Evolutionary conservation across 2,888 invertebrate genomes (phyloP), one percentile per base, ranked within the genome.

Genomic region (Hirudinaria manillensis): DNA sequence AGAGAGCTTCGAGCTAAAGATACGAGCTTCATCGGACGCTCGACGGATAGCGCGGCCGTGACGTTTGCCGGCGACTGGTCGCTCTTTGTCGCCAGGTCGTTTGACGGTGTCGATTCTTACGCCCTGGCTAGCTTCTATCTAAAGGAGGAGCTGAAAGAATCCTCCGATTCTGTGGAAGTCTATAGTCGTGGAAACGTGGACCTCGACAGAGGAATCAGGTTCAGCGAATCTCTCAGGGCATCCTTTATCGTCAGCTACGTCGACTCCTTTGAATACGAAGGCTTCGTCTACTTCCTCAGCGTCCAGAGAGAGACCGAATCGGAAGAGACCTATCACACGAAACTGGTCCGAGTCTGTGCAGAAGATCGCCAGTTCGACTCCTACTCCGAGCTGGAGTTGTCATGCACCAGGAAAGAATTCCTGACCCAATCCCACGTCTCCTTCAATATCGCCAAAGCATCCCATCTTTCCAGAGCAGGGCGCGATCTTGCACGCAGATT

Each of bases 331-430:
- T 80, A 76, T 72, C 75, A 77, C 3, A 83, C 83, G 2, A 79
- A 81, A 68, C 76, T 86, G 27, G 82, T 82, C 4, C 79, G 84
- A 32, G 77, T 85, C n/a, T 85, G 85, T 79, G 79, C 79, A 19
- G 76, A 80, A 24, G 84, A 85, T 72, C 45, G 65, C 2, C 74
- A 78, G 7, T 83, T 82, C 71, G 79, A 80, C 56, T 84, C 85
- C 0, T 85, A 85, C 78, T 80, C 82, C 21, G 86, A 86, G 77
- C 78, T 83, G n/a, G 80, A 81, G 3, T 76, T 85, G 24, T 66
- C 70, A 10, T 83, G 83, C 76, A 61, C 72, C 6, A 75, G 76
- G 66, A 56, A 55, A 32, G 72, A 70, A 32, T 70, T 75, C 16
- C 53, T 72, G 27, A 68, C 67, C 45, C 16, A 32, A 19, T 61